phyloP scores from a whole-genome alignment of 2,113 vertebrate genomes.

The Saguinus midas region DNA sequence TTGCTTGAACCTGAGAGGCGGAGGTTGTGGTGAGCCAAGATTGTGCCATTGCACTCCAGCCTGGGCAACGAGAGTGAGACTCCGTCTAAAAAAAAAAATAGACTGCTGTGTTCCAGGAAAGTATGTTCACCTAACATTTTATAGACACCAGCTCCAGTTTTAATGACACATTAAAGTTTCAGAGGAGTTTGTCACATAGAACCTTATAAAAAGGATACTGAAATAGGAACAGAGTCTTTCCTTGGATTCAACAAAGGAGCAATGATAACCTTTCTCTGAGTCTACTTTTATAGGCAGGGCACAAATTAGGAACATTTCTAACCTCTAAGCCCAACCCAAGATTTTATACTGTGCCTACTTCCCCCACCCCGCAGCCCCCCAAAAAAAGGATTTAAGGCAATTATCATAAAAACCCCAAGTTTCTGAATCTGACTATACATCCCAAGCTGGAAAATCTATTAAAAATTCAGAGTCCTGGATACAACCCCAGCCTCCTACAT shows the following conservation, averaged over 20 bases:
- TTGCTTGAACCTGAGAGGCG: too few relatives aligned
- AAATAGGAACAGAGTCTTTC: neutral
- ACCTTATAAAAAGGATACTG: slow-evolving; percentile 36
- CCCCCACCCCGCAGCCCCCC: too few relatives aligned
- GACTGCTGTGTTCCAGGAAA: neutral
- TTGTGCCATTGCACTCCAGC: too few relatives aligned
- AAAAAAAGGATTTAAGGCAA: neutral
- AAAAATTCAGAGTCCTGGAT: slow-evolving; percentile 16
- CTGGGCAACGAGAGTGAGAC: too few relatives aligned
- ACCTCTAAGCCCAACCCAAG: slow-evolving; percentile 25
- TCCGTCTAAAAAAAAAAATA: neutral
- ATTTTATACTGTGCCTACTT: slow-evolving; percentile 15
- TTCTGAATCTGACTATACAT: neutral
- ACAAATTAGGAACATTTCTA: slow-evolving; percentile 57
- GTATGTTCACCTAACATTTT: neutral
- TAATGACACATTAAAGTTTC: slow-evolving; percentile 24
- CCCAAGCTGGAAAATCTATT: slow-evolving; percentile 16
- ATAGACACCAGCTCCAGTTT: slow-evolving; percentile 12
- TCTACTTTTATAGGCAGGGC: slow-evolving; percentile 42
- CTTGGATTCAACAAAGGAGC: slow-evolving; percentile 52
- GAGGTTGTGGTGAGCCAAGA: too few relatives aligned
- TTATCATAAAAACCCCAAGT: slow-evolving; percentile 20
- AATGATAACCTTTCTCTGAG: slow-evolving; percentile 50
- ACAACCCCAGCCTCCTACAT: neutral
- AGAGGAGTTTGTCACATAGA: slow-evolving; percentile 30